Evolutionary conservation across 2,888 invertebrate species (phyloP).

Genomic region (Entomobrya multifasciata): DNA sequence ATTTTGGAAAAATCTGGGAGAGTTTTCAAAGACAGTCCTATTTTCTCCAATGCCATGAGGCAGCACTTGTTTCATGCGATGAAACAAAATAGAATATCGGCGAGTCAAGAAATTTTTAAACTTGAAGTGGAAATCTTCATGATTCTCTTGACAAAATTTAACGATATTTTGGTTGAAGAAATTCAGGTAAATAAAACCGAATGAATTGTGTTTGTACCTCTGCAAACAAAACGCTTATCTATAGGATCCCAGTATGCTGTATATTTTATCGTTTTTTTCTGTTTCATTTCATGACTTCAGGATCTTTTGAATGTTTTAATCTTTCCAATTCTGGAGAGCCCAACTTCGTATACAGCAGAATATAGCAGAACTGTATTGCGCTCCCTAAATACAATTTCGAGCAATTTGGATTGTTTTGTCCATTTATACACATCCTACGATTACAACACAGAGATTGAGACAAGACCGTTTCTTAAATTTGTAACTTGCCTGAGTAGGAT

Average conservation of each 20-base stretch:
- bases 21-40: conserved; percentile 96
- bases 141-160: conserved; percentile 96
- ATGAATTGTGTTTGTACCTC: no score
- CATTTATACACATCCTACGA: conserved; percentile 99
- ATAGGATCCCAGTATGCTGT: conserved; percentile 27
- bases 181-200: conserved; percentile 96
- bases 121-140: conserved; percentile 97
- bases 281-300: conserved; percentile 81
- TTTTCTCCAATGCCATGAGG: conserved; percentile 98
- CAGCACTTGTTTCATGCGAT: conserved; percentile 98
- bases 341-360: conserved; percentile 96
- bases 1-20: conserved; percentile 98
- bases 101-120: conserved; percentile 98
- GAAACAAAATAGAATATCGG: conserved; percentile 98
- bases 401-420: conserved; percentile 98
- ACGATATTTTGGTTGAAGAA: conserved; percentile 98
- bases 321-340: conserved; percentile 97
- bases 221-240: not conserved
- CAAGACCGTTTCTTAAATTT: conserved; percentile 95
- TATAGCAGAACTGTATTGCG: conserved; percentile 99
- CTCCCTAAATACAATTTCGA: conserved; percentile 96
- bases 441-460: conserved; percentile 96
- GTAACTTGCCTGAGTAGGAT: conserved; percentile 98
- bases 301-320: conserved; percentile 99
- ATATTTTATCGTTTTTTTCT: no score